Evolutionary conservation across 1,140 invertebrate species (phyloP).

Genomic region (Pseudomyrmex cubaensis): DNA sequence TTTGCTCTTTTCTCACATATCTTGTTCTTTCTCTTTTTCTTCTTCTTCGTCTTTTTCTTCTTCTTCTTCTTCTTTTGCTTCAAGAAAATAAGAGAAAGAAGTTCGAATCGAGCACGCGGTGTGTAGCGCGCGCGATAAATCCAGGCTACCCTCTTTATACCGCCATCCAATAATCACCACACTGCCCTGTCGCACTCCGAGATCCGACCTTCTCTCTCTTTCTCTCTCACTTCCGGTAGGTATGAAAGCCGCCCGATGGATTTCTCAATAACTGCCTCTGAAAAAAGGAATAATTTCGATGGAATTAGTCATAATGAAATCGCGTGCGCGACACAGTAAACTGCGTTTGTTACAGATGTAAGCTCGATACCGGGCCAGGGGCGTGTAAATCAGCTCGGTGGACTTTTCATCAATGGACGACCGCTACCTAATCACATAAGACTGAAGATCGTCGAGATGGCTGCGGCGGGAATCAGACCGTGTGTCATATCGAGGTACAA

Average conservation of each 20-base stretch:
- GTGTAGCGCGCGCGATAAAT: constrained; percentile 58
- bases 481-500: constrained; percentile 90
- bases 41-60: neutral
- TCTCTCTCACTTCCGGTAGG: neutral
- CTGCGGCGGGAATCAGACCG: constrained; percentile 91
- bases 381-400: constrained; percentile 93
- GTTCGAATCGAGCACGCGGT: constrained; percentile 38
- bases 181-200: neutral
- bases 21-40: neutral
- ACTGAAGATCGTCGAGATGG: constrained; percentile 93
- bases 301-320: too few relatives aligned
- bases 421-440: constrained; percentile 92
- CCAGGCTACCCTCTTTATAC: constrained; percentile 61
- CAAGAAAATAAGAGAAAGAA: constrained; percentile 13
- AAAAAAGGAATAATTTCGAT: neutral
- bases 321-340: neutral
- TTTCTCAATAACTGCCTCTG: constrained; percentile 37
- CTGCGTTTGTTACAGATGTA: constrained; percentile 75
- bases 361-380: constrained; percentile 89
- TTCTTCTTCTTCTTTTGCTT: neutral
- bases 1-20: constrained; percentile 19
- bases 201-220: neutral
- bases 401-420: constrained; percentile 93
- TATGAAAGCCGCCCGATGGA: constrained; percentile 21
- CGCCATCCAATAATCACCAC: constrained; percentile 46